phyloP scores from a whole-genome alignment of 2,888 invertebrate genomes.

The Seira musarum region DNA sequence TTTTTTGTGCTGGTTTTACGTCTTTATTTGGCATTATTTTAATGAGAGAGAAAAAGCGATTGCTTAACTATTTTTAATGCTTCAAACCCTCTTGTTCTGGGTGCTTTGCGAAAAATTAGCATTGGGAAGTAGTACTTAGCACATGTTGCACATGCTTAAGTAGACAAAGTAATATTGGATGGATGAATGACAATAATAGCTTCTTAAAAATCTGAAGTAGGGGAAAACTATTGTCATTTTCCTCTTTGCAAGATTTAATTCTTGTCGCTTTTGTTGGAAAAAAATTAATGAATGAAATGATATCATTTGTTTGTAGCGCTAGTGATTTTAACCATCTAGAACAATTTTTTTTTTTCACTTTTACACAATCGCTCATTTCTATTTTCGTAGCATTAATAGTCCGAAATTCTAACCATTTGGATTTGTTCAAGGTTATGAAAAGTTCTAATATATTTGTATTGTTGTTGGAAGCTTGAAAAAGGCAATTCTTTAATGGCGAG shows the following conservation, averaged over 20 bases:
- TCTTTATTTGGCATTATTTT: too few species aligned
- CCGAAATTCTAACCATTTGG: constrained; percentile 5
- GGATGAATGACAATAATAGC: too few species aligned
- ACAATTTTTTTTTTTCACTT: constrained; percentile 41
- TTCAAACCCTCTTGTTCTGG: background rate
- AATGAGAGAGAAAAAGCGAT: too few species aligned
- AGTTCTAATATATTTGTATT: constrained; percentile 44
- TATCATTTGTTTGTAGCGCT: too few species aligned
- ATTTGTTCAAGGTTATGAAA: constrained; percentile 45
- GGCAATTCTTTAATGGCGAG: background rate
- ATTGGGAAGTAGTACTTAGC: background rate
- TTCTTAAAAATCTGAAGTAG: too few species aligned
- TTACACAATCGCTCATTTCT: constrained; percentile 50
- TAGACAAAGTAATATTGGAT: background rate
- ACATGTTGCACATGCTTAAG: background rate
- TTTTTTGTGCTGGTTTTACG: background rate
- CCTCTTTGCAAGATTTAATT: too few species aligned
- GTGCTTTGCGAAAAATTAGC: background rate
- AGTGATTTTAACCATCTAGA: constrained; percentile 43
- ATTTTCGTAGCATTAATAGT: constrained; percentile 46
- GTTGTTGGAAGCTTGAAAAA: constrained; percentile 20
- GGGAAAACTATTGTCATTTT: too few species aligned
- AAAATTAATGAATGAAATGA: too few species aligned
- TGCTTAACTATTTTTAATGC: background rate
- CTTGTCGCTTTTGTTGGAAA: too few species aligned